Base-by-base conservation (phyloP, 2,888 invertebrate genomes). In the Heliconius ethilla region DNA sequence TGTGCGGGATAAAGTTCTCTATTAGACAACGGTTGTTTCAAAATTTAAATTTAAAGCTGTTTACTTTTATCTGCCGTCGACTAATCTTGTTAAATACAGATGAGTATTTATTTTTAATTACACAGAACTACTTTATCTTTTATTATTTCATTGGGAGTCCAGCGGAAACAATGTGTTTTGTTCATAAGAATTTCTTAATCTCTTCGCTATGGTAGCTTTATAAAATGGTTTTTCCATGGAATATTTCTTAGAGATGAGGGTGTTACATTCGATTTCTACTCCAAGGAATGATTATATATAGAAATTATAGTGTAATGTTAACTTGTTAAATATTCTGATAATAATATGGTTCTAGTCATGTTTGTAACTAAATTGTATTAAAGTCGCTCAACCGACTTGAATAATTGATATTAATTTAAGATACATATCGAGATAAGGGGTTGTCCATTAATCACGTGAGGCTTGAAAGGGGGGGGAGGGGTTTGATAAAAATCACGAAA, bases 51-150 rank as follows among this genome's bases (percentile, higher is more conserved):
- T 2, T 3, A 65, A 65, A 65, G 7, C 29, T 65, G 29, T 65
- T 65, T 29, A 27, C 29, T 65, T 27, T 27, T 27, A 27, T 27
- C 27, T 27, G 27, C 27, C n/a, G 37, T 37, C 66, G 66, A 37
- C 22, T 66, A 66, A 37, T 66, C 66, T 66, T 37, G n/a, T n/a
- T 66, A 37, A 66, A 66, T 18, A 66, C 37, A n/a, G n/a, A 66
- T 29, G 66, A 66, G 66, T 66, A 59, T 70, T 70, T 70, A 70
- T 7, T 45, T 70, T 45, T 7, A 51, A 70, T 45, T 45, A 9
- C 51, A 70, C 45, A 51, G 45, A 25, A 70, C 70, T 70, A 66
- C 2, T 66, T 11, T 33, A 33, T 33, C 29, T 33, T 66, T 33
- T 66, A 66, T 66, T 66, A 66, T 33, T 66, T 66, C 33, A 66